These are phyloP conservation scores for Pelecanus crispus DNA, from an alignment of 2,113 vertebrate genomes.

Conservation along the genomic window DNA sequence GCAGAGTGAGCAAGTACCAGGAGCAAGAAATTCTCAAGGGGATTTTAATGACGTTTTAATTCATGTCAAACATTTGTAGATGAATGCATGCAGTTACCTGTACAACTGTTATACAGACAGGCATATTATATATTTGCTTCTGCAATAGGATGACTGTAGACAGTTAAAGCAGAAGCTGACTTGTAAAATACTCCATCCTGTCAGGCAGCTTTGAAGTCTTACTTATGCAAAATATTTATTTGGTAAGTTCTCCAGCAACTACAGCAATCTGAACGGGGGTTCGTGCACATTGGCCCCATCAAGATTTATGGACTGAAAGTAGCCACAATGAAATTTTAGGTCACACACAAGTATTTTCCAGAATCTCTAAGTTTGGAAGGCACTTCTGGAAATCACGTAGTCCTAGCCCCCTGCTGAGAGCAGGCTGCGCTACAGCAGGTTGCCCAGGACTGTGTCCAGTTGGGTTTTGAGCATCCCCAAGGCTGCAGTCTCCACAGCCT, in stretches of 20 bases:
- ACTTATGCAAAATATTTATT: neutral
- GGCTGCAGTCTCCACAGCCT: neutral
- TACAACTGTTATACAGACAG: neutral
- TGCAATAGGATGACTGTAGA: neutral
- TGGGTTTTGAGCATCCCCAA: neutral
- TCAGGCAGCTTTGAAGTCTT: neutral
- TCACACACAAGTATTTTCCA: neutral
- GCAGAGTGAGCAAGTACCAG: neutral
- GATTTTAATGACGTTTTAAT: neutral
- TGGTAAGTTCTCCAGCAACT: neutral
- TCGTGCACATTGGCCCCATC: rapidly evolving
- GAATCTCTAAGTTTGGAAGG: neutral
- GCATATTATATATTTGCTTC: neutral
- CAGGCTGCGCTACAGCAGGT: neutral
- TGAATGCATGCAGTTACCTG: neutral
- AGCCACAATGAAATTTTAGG: neutral
- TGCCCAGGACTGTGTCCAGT: neutral
- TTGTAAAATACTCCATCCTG: neutral
- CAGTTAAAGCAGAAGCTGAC: neutral
- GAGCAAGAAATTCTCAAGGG: neutral
- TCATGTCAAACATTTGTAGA: neutral
- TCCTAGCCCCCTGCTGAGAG: neutral
- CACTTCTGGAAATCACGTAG: neutral
- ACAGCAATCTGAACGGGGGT: neutral
- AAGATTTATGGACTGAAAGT: neutral